Evolutionary conservation across 1,140 invertebrate species (phyloP).

Genomic region (Diorhabda elongata): DNA sequence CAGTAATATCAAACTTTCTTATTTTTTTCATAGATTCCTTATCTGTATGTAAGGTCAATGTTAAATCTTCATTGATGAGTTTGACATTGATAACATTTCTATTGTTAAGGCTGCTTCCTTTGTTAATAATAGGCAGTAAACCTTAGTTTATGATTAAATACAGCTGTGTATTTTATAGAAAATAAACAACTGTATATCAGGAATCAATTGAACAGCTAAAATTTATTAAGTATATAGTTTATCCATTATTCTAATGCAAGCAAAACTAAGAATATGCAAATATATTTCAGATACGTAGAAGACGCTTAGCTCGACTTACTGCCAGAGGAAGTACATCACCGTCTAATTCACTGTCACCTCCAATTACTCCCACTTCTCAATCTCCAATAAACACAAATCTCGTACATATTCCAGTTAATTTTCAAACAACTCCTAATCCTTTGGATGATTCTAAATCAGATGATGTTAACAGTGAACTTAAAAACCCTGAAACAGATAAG

Average conservation of each 20-base stretch:
- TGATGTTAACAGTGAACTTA: not conserved
- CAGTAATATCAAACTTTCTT: too few species aligned
- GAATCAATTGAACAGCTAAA: too few species aligned
- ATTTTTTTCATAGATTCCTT: too few species aligned
- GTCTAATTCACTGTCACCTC: slow-evolving; percentile 40
- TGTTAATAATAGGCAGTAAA: too few species aligned
- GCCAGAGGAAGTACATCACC: slow-evolving; percentile 48
- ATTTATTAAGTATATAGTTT: too few species aligned
- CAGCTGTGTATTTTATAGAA: not conserved
- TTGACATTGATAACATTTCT: too few species aligned
- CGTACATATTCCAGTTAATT: slow-evolving; percentile 41
- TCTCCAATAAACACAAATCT: slow-evolving; percentile 34
- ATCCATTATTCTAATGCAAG: too few species aligned
- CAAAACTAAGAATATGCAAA: too few species aligned
- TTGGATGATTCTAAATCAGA: slow-evolving; percentile 23
- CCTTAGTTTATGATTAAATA: not conserved
- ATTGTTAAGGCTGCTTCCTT: too few species aligned
- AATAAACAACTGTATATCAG: slow-evolving; percentile 16
- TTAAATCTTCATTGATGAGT: too few species aligned
- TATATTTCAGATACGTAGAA: slow-evolving; percentile 59
- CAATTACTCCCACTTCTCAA: slow-evolving; percentile 42
- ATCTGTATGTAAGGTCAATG: too few species aligned
- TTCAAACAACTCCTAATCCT: slow-evolving; percentile 21
- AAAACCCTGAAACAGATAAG: slow-evolving; percentile 19
- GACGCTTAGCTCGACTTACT: slow-evolving; percentile 63